phyloP scores from a whole-genome alignment of 2,797 vertebrate species.

The Prionace glauca region DNA sequence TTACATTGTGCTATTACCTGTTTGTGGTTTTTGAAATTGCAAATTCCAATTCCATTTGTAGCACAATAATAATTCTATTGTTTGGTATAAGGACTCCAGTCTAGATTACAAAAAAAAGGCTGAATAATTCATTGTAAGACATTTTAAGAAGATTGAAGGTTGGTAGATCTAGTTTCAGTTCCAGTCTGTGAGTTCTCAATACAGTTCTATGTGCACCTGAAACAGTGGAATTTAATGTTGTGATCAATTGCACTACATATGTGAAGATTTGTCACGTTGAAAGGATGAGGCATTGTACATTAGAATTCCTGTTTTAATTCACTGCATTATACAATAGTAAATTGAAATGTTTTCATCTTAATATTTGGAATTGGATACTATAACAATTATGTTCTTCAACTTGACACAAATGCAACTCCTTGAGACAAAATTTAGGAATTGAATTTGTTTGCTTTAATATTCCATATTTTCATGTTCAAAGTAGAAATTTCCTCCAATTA shows the following conservation, averaged over 20 bases:
- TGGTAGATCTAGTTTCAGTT: neutral
- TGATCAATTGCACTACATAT: neutral
- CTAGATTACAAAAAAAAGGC: neutral
- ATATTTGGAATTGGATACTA: neutral
- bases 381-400: neutral
- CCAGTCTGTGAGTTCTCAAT: neutral
- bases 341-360: neutral
- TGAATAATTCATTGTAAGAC: neutral
- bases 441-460: neutral
- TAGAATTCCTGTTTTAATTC: neutral
- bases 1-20: neutral
- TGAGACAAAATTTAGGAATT: neutral
- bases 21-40: neutral
- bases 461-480: neutral
- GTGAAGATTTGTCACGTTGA: neutral
- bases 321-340: neutral
- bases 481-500: neutral
- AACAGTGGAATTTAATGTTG: neutral
- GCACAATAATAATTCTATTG: neutral
- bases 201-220: neutral
- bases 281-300: neutral
- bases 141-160: neutral
- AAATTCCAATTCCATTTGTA: slow-evolving; percentile 12
- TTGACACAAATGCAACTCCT: neutral
- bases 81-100: neutral